A percentile compares a stretch with the other conserved stretches of the same genome.
phyloP scores from a whole-genome alignment of 2,888 invertebrate species.

The Rutpela maculata region DNA sequence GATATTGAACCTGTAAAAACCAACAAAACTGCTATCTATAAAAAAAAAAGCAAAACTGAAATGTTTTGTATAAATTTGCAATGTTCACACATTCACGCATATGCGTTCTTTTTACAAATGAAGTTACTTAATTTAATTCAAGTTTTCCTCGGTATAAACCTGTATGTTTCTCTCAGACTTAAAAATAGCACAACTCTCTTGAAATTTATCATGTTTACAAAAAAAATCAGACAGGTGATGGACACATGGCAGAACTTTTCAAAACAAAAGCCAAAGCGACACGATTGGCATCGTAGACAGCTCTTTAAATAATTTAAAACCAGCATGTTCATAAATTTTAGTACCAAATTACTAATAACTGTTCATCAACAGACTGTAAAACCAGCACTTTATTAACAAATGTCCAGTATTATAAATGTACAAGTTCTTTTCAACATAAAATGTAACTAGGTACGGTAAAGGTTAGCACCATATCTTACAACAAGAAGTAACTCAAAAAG shows the following conservation, averaged over 20 bases:
- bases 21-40: too few relatives aligned
- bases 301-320: neutral
- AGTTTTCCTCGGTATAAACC: neutral
- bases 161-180: neutral
- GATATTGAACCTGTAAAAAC: too few relatives aligned
- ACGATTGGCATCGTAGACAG: neutral
- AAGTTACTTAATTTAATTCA: neutral
- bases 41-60: too few relatives aligned
- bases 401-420: neutral
- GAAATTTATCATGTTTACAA: slow-evolving; percentile 1
- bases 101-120: neutral
- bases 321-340: neutral
- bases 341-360: neutral
- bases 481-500: too few relatives aligned
- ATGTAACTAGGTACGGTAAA: neutral
- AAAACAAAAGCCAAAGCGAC: neutral
- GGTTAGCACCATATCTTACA: too few relatives aligned
- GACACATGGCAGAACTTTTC: slow-evolving; percentile 3
- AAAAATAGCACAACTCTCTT: neutral
- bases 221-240: slow-evolving; percentile 7
- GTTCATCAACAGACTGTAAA: neutral
- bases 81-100: neutral
- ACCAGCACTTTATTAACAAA: neutral
- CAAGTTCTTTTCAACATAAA: neutral
- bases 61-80: neutral